Percentiles rank a stretch among this genome's conserved stretches.
These are phyloP conservation scores for Drosophila kanapiae DNA, from an alignment of 1,140 invertebrate genomes.

Conservation along the genomic window DNA sequence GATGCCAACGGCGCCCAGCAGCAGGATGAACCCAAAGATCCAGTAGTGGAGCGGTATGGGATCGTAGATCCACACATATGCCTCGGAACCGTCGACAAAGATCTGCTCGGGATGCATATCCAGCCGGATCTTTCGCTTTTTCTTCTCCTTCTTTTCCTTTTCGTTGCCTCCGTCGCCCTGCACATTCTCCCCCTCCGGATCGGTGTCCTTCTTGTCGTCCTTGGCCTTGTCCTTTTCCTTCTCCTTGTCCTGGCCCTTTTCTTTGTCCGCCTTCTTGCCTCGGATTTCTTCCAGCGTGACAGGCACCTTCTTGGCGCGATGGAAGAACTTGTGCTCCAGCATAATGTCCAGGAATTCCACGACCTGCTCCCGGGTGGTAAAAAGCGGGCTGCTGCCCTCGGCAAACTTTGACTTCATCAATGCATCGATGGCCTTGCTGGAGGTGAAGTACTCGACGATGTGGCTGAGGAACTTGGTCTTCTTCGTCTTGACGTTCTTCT, in stretches of 20 bases:
- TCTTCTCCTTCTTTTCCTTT: constrained; percentile 86
- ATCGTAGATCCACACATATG: constrained; percentile 99
- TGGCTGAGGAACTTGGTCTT: constrained; percentile 98
- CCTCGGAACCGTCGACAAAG: constrained; percentile 96
- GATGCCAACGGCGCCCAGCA: constrained; percentile 96
- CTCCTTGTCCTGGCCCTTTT: constrained; percentile 48
- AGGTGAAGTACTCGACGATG: constrained; percentile 98
- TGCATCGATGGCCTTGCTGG: constrained; percentile 95
- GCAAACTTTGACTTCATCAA: constrained; percentile 97
- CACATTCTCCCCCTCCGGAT: constrained; percentile 43
- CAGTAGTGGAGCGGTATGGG: constrained; percentile 98
- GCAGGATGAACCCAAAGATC: constrained; percentile 95
- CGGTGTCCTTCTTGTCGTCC: constrained; percentile 55
- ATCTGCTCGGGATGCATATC: constrained; percentile 98
- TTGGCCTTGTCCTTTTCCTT: constrained; percentile 85
- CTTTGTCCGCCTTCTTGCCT: constrained; percentile 78
- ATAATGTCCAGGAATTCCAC: constrained; percentile 93
- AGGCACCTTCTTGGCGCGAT: constrained; percentile 95
- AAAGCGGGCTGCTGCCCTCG: constrained; percentile 91
- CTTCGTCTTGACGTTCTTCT: constrained; percentile 96
- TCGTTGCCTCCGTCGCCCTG: constrained; percentile 54
- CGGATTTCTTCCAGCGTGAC: constrained; percentile 90
- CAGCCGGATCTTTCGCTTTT: constrained; percentile 91
- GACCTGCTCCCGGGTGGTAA: constrained; percentile 92
- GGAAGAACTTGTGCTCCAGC: constrained; percentile 97